Base-by-base conservation (phyloP, 1,140 invertebrate species). In the Camponotus vicinus region DNA sequence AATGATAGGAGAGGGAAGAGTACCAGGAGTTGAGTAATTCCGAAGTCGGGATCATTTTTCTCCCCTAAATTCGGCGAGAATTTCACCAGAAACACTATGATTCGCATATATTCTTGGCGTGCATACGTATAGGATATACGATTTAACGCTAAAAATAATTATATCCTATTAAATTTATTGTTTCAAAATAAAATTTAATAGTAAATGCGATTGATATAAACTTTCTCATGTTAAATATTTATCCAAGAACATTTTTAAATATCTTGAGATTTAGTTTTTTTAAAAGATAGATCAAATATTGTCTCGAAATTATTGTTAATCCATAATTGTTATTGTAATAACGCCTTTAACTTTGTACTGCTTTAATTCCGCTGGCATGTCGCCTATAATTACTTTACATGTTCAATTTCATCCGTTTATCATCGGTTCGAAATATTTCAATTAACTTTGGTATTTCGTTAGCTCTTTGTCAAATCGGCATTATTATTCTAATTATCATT, bases 401-500 rank as follows among this genome's bases (percentile, higher is more conserved):
- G 40, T 61, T 27, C 11, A 73, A 71, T 63, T 49, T 3, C 40
- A 61, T 34, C 32, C 27, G 32, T 42, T 73, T 73, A 75, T 83
- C 79, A 83, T 8, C 40, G 40, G 18, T 18, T 34, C 13, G 13
- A 32, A 32, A 73, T 61, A 75, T 83, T 83, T 83, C 79, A 83
- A 83, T 83, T 73, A 83, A 83, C 79, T 83, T 83, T 15, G 27
- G 40, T 73, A 61, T 83, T 83, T 75, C 69, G 69, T 75, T 82
- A 61, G n/a, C 18, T 83, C 27, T 61, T 69, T 61, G 79, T 73
- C 79, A 63, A 75, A 55, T 40, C 40, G 55, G 32, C 55, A 83
- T 83, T 83, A 73, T 83, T 83, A 83, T 83, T 83, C 69, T 75
- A 83, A 83, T 83, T 83, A 83, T 67, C 69, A 75, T 73, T 75